These are phyloP conservation scores for Desmophyllum pertusum DNA, from an alignment of 92 coral and sea anemone species.

Conservation along the genomic window DNA sequence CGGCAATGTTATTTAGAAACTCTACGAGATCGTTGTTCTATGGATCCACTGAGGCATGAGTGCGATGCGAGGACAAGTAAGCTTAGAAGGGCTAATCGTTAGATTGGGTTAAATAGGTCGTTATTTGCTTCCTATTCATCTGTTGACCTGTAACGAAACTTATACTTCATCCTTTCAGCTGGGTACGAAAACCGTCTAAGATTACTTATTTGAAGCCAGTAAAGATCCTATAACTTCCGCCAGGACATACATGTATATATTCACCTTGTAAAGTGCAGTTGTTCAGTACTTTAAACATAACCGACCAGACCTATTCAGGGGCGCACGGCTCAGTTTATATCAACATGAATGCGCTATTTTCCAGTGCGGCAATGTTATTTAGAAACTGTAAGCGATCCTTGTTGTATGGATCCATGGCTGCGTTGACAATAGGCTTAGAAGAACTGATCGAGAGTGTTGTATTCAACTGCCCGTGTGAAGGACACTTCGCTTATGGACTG, in stretches of 20 bases:
- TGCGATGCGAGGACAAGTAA: too few species aligned
- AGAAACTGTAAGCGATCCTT: slow-evolving; percentile 45
- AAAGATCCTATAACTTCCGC: not conserved
- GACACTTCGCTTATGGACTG: slow-evolving; percentile 61
- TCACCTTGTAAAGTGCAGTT: not conserved
- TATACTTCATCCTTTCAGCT: not conserved
- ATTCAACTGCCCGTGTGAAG: slow-evolving; percentile 71
- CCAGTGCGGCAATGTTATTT: slow-evolving; percentile 39
- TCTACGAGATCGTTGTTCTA: too few species aligned
- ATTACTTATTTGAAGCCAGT: not conserved
- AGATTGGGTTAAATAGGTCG: too few species aligned
- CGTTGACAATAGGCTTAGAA: slow-evolving; percentile 50
- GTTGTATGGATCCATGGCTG: slow-evolving; percentile 42
- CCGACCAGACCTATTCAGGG: not conserved
- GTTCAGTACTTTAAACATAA: not conserved
- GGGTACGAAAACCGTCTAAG: not conserved
- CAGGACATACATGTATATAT: not conserved
- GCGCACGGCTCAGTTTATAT: too few species aligned
- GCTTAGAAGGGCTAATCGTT: too few species aligned
- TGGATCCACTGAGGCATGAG: too few species aligned
- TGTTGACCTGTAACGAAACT: not conserved
- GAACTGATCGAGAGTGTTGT: slow-evolving; percentile 52
- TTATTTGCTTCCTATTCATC: too few species aligned
- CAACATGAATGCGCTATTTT: slow-evolving; percentile 46
- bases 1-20: too few species aligned